Evolutionary conservation across 2,888 invertebrate genomes (phyloP).

Genomic region (Iselma pallidipennis): DNA sequence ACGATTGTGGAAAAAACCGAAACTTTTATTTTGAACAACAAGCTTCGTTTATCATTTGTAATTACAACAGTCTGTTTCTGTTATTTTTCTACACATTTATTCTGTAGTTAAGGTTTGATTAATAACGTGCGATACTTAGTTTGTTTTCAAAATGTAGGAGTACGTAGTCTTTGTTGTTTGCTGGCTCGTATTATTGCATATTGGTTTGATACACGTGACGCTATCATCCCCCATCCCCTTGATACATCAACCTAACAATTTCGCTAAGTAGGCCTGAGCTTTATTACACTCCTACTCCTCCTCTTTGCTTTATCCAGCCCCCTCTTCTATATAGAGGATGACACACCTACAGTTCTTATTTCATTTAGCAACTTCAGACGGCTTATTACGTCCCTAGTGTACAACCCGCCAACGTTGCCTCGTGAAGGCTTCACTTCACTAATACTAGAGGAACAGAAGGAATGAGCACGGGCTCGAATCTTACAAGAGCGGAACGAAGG

Average conservation of each 20-base stretch:
- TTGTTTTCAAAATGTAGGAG: not conserved
- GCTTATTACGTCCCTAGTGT: slow-evolving; percentile 34
- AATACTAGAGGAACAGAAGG: slow-evolving; percentile 26
- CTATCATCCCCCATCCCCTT: slow-evolving; percentile 17
- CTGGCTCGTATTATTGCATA: not conserved
- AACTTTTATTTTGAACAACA: too few relatives aligned
- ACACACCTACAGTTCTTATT: slow-evolving; percentile 43
- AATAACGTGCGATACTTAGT: not conserved
- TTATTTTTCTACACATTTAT: too few relatives aligned
- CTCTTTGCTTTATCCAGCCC: slow-evolving; percentile 8
- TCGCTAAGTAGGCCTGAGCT: slow-evolving; percentile 37
- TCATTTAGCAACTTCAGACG: slow-evolving; percentile 38
- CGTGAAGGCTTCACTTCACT: slow-evolving; percentile 35
- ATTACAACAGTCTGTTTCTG: not conserved
- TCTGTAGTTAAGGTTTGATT: not conserved
- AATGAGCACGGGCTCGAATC: slow-evolving; percentile 17
- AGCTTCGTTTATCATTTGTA: too few relatives aligned
- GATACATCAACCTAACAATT: slow-evolving; percentile 26
- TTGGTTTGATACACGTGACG: slow-evolving; percentile 2
- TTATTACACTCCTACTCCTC: slow-evolving; percentile 29
- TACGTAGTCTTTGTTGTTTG: not conserved
- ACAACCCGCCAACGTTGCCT: slow-evolving; percentile 13
- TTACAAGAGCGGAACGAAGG: slow-evolving; percentile 7
- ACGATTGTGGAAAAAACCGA: too few relatives aligned
- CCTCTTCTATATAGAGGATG: slow-evolving; percentile 33